phyloP scores from a whole-genome alignment of 1,140 invertebrate species.

The Hestina assimilis region DNA sequence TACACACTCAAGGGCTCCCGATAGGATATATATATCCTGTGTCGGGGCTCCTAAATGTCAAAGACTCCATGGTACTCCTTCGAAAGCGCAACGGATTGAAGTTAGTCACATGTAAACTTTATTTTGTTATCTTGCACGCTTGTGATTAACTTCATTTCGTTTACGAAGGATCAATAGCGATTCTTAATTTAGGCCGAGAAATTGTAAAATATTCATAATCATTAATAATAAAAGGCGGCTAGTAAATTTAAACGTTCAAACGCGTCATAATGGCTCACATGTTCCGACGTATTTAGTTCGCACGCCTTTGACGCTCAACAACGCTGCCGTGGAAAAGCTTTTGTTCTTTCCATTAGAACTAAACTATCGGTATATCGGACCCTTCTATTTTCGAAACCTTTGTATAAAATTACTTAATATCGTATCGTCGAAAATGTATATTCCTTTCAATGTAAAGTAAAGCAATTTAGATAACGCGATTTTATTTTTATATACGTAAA shows the following conservation, averaged over 20 bases:
- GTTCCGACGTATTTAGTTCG: slow-evolving; percentile 52
- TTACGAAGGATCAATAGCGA: too few species aligned
- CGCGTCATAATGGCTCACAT: slow-evolving; percentile 41
- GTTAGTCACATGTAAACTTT: too few species aligned
- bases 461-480: not conserved
- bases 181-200: too few species aligned
- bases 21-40: too few species aligned
- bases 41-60: too few species aligned
- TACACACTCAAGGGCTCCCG: too few species aligned
- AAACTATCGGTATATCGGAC: slow-evolving; percentile 11
- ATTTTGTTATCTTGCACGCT: too few species aligned
- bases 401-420: slow-evolving; percentile 10
- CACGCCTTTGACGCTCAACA: slow-evolving; percentile 47
- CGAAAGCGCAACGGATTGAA: too few species aligned
- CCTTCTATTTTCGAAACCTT: slow-evolving; percentile 16
- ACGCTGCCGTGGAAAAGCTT: slow-evolving; percentile 37
- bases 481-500: too few species aligned
- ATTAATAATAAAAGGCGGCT: not conserved
- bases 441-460: not conserved
- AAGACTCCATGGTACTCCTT: too few species aligned
- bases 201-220: not conserved
- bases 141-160: too few species aligned
- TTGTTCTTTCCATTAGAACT: slow-evolving; percentile 46
- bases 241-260: slow-evolving; percentile 28
- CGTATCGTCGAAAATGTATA: not conserved